phyloP scores from a whole-genome alignment of 2,888 invertebrate species.

The Ferdinandea cuprea region DNA sequence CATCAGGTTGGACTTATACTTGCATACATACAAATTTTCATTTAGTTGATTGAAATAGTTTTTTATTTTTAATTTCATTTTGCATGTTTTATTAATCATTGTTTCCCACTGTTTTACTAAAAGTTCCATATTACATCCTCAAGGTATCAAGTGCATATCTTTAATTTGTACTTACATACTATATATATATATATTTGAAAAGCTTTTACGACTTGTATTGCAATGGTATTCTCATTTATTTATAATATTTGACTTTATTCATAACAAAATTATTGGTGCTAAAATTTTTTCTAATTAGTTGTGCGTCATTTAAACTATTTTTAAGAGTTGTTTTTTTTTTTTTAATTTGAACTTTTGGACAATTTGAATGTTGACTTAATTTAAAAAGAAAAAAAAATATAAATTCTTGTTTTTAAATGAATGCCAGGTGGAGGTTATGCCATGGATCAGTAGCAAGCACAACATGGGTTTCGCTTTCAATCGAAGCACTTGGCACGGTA shows the following conservation, averaged over 20 bases:
- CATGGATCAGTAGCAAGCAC: slow-evolving; percentile 98
- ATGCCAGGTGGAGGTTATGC: slow-evolving; percentile 92
- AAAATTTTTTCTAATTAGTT: slow-evolving; percentile 21
- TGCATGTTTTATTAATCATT: slow-evolving; percentile 27
- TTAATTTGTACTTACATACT: not conserved
- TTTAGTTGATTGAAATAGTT: not conserved
- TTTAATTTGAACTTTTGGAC: not conserved
- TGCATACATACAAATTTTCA: slow-evolving; percentile 23
- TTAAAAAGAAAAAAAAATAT: not conserved
- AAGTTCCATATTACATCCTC: not conserved
- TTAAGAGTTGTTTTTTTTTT: not conserved
- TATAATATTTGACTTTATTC: slow-evolving; percentile 25
- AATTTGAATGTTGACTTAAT: too few species aligned
- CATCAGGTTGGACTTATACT: slow-evolving; percentile 46
- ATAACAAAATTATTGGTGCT: slow-evolving; percentile 21
- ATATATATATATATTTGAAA: too few species aligned
- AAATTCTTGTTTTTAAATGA: slow-evolving; percentile 13
- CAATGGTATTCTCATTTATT: not conserved
- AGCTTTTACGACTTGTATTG: too few species aligned
- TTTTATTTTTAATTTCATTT: not conserved
- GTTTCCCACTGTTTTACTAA: not conserved
- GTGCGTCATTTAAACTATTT: slow-evolving; percentile 22
- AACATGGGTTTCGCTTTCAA: slow-evolving; percentile 99
- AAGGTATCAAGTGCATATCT: not conserved
- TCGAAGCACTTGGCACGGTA: slow-evolving; percentile 92